phyloP scores from a whole-genome alignment of 2,113 vertebrate genomes.

The Piaya cayana region DNA sequence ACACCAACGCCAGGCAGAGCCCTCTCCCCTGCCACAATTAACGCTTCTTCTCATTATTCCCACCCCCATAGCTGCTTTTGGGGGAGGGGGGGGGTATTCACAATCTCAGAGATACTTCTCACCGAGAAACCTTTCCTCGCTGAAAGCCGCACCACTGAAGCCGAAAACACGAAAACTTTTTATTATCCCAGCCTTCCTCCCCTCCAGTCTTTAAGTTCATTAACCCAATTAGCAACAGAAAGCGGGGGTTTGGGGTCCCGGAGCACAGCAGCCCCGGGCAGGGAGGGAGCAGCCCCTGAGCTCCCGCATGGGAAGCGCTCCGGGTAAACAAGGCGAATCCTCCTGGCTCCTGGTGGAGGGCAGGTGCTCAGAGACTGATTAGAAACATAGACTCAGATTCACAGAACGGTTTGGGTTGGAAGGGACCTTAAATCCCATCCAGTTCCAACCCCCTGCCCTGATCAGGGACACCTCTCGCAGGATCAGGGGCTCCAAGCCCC shows the following conservation, averaged over 20 bases:
- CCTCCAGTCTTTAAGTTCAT: slow-evolving; percentile 50
- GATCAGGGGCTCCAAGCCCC: too few species aligned
- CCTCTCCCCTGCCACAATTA: not conserved
- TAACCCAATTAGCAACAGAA: slow-evolving; percentile 55
- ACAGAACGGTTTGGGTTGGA: too few species aligned
- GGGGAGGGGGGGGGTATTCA: not conserved
- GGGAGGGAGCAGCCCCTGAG: not conserved
- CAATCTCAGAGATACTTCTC: not conserved
- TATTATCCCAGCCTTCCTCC: slow-evolving; percentile 52
- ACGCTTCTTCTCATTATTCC: not conserved
- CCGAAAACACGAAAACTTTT: slow-evolving; percentile 45
- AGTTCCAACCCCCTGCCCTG: too few species aligned
- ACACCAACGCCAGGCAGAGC: not conserved
- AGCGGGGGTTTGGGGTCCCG: slow-evolving; percentile 30
- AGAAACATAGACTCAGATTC: too few species aligned
- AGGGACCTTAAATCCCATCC: too few species aligned
- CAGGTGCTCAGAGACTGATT: too few species aligned
- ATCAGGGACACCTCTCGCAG: too few species aligned
- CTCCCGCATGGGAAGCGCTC: not conserved
- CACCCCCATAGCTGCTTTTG: not conserved
- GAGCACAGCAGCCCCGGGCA: not conserved
- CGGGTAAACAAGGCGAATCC: not conserved
- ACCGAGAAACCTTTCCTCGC: not conserved
- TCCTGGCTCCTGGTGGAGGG: not conserved
- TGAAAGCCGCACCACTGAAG: not conserved